Percentiles rank a stretch among this genome's conserved stretches.
These are phyloP conservation scores for Picus viridis DNA, from an alignment of 2,797 vertebrate species.

Conservation along the genomic window DNA sequence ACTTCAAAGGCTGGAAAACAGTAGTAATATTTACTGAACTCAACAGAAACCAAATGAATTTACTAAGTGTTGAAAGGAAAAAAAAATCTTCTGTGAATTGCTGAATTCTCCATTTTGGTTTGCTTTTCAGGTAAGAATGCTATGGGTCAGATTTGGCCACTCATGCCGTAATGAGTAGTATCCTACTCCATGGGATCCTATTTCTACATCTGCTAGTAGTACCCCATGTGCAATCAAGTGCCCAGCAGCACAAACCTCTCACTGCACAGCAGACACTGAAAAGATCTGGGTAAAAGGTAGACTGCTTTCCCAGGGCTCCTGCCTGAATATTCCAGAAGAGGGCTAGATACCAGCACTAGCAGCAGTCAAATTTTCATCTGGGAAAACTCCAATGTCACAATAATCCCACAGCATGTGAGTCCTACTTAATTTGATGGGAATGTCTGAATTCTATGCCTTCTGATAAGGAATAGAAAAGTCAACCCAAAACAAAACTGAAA, in stretches of 20 bases:
- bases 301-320: neutral
- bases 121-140: neutral
- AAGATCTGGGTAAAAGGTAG: neutral
- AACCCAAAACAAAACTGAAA: neutral
- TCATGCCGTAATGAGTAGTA: neutral
- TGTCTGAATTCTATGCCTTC: neutral
- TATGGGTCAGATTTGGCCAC: neutral
- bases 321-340: neutral
- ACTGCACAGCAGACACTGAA: neutral
- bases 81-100: neutral
- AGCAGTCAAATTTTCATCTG: neutral
- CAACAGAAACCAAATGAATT: neutral
- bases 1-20: neutral
- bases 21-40: neutral
- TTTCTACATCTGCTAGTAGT: neutral
- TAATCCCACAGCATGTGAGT: neutral
- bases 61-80: neutral
- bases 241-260: neutral
- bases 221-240: neutral
- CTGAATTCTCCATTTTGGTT: neutral
- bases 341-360: neutral
- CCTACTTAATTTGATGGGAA: neutral
- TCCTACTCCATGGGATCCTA: neutral
- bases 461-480: neutral
- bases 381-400: neutral